Evolutionary conservation across 1,140 invertebrate species (phyloP).

Genomic region (Drosophila tani): DNA sequence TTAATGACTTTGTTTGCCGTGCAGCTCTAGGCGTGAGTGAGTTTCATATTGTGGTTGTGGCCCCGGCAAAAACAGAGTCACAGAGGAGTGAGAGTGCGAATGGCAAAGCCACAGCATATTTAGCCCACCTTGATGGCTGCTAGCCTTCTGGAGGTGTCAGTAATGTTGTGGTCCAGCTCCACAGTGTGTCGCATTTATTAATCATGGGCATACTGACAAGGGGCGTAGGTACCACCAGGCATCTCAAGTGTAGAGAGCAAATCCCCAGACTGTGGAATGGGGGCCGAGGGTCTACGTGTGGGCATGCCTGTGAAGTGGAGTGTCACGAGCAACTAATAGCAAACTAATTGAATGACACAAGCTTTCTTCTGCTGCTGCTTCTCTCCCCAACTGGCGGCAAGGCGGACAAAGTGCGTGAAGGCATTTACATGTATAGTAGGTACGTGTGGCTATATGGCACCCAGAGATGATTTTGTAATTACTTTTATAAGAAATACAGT

Average conservation of each 20-base stretch:
- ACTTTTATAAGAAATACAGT: constrained; percentile 24
- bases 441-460: constrained; percentile 12
- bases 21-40: constrained; percentile 15
- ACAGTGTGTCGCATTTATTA: constrained; percentile 71
- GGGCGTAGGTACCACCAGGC: constrained; percentile 7
- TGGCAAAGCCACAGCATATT: constrained; percentile 66
- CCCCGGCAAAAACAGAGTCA: constrained; percentile 9
- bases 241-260: neutral
- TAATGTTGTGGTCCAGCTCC: constrained; percentile 77
- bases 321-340: constrained; percentile 71
- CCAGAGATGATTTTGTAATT: constrained; percentile 35
- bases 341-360: constrained; percentile 75
- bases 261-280: neutral
- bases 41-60: constrained; percentile 31
- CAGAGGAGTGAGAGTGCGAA: neutral
- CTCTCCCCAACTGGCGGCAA: no score
- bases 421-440: constrained; percentile 23
- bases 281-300: constrained; percentile 47
- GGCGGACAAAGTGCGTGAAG: constrained; percentile 32
- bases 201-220: constrained; percentile 59
- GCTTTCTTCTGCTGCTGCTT: constrained; percentile 14
- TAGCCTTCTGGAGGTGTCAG: constrained; percentile 64
- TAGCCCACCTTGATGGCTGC: constrained; percentile 51
- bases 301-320: constrained; percentile 51
- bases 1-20: constrained; percentile 9